Conservation (phyloP, 2,797 vertebrate species). For the Perodicticus potto region DNA sequence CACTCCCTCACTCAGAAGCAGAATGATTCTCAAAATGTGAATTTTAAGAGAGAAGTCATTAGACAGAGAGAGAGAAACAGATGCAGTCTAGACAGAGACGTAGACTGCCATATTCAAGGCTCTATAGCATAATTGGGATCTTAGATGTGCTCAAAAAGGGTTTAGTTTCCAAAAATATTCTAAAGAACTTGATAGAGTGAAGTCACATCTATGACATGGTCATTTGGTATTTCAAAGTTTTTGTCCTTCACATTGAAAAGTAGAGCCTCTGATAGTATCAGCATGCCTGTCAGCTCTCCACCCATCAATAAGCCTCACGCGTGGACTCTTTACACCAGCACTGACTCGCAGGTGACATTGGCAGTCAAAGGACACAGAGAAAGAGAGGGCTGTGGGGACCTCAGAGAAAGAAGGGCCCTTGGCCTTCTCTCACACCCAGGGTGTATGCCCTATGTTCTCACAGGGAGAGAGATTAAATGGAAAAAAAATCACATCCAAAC, state of each 20-base stretch:
- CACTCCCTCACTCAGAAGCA: not conserved
- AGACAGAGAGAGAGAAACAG: not conserved
- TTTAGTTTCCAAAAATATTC: not conserved
- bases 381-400: not conserved
- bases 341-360: not conserved
- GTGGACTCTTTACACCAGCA: not conserved
- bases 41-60: not conserved
- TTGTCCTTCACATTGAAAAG: not conserved
- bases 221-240: not conserved
- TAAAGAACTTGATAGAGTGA: not conserved
- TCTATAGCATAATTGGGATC: not conserved
- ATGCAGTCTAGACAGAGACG: not conserved
- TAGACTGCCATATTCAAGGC: not conserved
- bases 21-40: not conserved
- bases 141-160: conserved; percentile 35
- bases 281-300: not conserved
- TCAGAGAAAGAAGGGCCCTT: not conserved
- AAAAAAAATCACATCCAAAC: not conserved
- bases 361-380: not conserved
- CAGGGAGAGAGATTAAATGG: not conserved
- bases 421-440: not conserved
- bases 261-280: not conserved
- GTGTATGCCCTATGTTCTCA: not conserved
- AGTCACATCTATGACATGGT: not conserved
- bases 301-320: not conserved